These are phyloP conservation scores for Hemicentrotus pulcherrimus DNA, from an alignment of 35 echinoderm and acorn worm species.

Conservation along the genomic window DNA sequence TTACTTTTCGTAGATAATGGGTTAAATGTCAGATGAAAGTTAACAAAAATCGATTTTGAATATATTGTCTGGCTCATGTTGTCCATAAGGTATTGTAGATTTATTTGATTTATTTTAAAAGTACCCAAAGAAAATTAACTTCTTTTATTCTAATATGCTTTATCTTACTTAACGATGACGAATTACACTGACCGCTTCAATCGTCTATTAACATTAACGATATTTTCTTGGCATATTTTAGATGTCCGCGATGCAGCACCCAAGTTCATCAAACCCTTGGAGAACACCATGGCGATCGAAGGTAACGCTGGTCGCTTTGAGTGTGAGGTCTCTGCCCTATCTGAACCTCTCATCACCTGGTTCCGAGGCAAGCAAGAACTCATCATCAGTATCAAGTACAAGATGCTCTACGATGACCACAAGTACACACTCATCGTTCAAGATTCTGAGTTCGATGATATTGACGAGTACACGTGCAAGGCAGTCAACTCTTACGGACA, in stretches of 20 bases:
- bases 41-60: too few relatives aligned
- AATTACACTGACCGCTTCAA: too few relatives aligned
- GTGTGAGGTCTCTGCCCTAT: conserved; percentile 89
- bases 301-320: conserved; percentile 93
- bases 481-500: conserved; percentile 93
- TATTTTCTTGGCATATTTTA: conserved; percentile 9
- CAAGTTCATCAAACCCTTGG: conserved; percentile 74
- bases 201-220: not conserved
- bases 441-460: conserved; percentile 88
- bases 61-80: too few relatives aligned
- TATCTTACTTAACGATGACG: too few relatives aligned
- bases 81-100: too few relatives aligned
- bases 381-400: conserved; percentile 88
- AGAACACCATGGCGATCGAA: conserved; percentile 77
- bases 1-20: too few relatives aligned
- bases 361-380: conserved; percentile 70
- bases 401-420: conserved; percentile 97
- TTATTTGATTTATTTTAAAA: too few relatives aligned
- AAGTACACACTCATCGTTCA: conserved; percentile 95
- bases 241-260: conserved; percentile 90
- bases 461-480: conserved; percentile 77
- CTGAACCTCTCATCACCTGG: conserved; percentile 92
- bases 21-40: too few relatives aligned
- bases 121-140: too few relatives aligned
- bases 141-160: too few relatives aligned